Evolutionary conservation across 2,113 vertebrate genomes (phyloP).

Genomic region (Pan troglodytes): DNA sequence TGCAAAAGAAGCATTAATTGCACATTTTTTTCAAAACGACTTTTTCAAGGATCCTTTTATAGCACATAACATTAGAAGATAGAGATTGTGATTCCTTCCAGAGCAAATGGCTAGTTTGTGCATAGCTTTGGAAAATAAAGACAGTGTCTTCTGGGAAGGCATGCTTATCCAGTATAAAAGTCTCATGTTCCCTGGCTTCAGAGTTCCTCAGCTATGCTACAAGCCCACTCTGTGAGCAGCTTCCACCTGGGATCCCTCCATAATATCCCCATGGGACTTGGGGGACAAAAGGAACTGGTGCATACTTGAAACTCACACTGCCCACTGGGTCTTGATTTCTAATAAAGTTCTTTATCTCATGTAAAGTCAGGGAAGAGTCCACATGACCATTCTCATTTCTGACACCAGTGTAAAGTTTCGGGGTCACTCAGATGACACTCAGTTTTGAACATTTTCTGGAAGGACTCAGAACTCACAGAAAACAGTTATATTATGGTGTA

Average conservation of each 20-base stretch:
- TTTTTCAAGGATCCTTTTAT: background rate
- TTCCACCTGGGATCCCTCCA: background rate
- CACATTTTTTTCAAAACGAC: background rate
- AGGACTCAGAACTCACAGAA: background rate
- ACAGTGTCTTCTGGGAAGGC: background rate
- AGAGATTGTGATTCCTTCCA: background rate
- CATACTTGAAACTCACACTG: background rate
- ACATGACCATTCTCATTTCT: background rate
- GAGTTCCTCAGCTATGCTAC: background rate
- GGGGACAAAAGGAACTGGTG: rapidly evolving
- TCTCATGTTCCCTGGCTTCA: background rate
- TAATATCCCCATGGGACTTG: rapidly evolving
- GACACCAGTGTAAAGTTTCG: background rate
- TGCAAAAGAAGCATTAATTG: background rate
- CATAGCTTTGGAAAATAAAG: background rate
- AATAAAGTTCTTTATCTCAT: background rate
- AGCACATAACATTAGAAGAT: background rate
- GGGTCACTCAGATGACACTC: background rate
- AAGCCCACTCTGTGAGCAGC: background rate
- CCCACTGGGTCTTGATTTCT: background rate
- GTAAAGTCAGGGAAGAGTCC: background rate
- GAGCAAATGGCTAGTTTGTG: background rate
- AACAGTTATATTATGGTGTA: background rate
- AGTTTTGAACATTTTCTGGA: background rate
- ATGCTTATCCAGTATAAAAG: background rate